Conservation (phyloP, 2,113 vertebrate genomes). For the Lampris incognitus region DNA sequence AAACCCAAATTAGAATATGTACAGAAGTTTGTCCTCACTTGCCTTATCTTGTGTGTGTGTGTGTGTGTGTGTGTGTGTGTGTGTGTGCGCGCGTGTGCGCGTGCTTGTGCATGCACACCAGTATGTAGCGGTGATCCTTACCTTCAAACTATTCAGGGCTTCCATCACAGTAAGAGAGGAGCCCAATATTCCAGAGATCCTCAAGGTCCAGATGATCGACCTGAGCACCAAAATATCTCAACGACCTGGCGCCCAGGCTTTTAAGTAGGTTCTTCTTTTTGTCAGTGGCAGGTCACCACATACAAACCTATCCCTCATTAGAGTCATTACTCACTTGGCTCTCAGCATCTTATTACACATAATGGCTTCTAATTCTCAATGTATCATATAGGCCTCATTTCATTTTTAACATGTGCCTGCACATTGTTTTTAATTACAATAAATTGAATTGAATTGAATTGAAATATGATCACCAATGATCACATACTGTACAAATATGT, state of each 20-base stretch:
- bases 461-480: too few species aligned
- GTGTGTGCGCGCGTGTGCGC: neutral
- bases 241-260: conserved; percentile 93
- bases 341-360: neutral
- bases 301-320: neutral
- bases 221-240: conserved; percentile 90
- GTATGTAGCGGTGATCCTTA: conserved; percentile 91
- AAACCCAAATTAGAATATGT: too few species aligned
- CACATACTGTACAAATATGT: too few species aligned
- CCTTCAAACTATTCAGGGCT: conserved; percentile 90
- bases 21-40: too few species aligned
- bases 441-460: too few species aligned
- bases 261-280: conserved; percentile 83
- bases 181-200: conserved; percentile 87
- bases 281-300: too few species aligned
- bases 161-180: conserved; percentile 91
- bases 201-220: conserved; percentile 93
- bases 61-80: neutral
- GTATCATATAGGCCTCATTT: too few species aligned
- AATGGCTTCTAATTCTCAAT: neutral
- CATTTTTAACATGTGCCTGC: too few species aligned
- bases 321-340: too few species aligned
- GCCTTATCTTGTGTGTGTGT: too few species aligned
- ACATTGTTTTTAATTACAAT: too few species aligned
- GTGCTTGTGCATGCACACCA: conserved; percentile 60